These are phyloP conservation scores for Cephus rjabovi DNA, from an alignment of 2,888 invertebrate species.

Conservation along the genomic window DNA sequence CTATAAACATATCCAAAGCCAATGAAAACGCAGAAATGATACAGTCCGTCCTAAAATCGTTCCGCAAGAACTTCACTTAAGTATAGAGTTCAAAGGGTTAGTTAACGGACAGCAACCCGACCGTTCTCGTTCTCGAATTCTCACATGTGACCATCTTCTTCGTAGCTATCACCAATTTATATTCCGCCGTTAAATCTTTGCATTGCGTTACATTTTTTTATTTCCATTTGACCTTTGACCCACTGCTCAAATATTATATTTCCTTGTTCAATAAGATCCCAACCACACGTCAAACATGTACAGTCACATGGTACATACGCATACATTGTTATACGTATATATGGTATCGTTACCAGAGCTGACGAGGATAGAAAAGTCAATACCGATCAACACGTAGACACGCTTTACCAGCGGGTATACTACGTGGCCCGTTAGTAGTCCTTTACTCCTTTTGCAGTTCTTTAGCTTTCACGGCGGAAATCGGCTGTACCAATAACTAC, in stretches of 20 bases:
- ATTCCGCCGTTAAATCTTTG: neutral
- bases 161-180: neutral
- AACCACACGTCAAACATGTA: neutral
- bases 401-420: neutral
- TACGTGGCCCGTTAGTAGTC: neutral
- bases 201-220: neutral
- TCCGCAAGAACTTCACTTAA: constrained; percentile 32
- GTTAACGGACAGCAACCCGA: constrained; percentile 5
- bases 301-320: neutral
- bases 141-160: neutral
- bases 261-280: neutral
- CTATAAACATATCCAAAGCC: constrained; percentile 5
- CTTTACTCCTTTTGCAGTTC: neutral
- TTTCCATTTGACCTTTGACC: neutral
- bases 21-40: constrained; percentile 52
- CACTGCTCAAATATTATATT: neutral
- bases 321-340: neutral
- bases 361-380: neutral
- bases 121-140: neutral
- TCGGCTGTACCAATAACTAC: no score
- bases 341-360: neutral
- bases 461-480: neutral
- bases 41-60: constrained; percentile 33
- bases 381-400: neutral
- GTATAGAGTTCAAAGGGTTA: constrained; percentile 25